Evolutionary conservation across 1,140 invertebrate species (phyloP).

Genomic region (Bombus impatiens): DNA sequence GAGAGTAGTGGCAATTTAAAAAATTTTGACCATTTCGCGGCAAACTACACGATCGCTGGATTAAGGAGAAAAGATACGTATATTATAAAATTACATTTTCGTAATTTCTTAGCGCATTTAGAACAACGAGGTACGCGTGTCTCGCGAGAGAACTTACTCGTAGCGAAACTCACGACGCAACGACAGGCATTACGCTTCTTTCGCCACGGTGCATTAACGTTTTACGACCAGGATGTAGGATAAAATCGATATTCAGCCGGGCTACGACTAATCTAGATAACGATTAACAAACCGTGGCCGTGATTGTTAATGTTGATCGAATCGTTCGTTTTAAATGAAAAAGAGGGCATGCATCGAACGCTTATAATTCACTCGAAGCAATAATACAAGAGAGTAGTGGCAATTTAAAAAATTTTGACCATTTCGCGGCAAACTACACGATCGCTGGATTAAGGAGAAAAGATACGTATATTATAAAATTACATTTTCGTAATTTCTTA

Average conservation of each 20-base stretch:
- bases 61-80: neutral
- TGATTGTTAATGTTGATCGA: conserved; percentile 27
- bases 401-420: neutral
- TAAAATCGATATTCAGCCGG: conserved; percentile 30
- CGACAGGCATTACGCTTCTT: conserved; percentile 6
- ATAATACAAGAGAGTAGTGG: no score
- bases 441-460: neutral
- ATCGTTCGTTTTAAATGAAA: neutral
- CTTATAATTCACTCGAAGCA: neutral
- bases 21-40: neutral
- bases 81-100: neutral
- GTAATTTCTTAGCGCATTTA: neutral
- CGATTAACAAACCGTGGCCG: conserved; percentile 37
- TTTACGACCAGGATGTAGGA: conserved; percentile 21
- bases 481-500: neutral
- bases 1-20: no score
- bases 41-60: neutral
- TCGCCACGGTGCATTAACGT: conserved; percentile 23
- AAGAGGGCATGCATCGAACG: neutral
- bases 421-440: neutral
- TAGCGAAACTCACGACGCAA: neutral
- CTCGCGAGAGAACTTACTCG: neutral
- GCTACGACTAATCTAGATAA: conserved; percentile 25
- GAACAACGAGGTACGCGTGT: no score
- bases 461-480: neutral